Percentiles rank a stretch among this genome's conserved stretches.
Evolutionary conservation across 1,140 invertebrate genomes (phyloP).

Genomic region (Eriosoma lanigerum): DNA sequence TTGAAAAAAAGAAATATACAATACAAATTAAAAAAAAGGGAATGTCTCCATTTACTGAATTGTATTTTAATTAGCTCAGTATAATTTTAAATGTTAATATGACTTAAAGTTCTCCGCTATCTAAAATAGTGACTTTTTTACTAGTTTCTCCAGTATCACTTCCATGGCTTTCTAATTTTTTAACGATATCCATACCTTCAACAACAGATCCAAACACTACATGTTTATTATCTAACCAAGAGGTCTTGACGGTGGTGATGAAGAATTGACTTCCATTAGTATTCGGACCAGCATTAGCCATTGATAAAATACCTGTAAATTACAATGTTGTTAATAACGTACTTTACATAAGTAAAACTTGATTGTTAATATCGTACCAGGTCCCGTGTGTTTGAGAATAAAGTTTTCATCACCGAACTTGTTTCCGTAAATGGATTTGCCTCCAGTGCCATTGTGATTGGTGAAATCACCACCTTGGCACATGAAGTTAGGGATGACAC

Average conservation of each 20-base stretch:
- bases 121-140: constrained; percentile 78
- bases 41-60: constrained; percentile 22
- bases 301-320: constrained; percentile 73
- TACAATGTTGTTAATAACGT: not conserved
- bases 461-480: constrained; percentile 96
- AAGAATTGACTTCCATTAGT: constrained; percentile 99
- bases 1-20: not conserved
- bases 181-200: constrained; percentile 95
- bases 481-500: constrained; percentile 98
- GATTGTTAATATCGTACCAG: constrained; percentile 62
- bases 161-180: constrained; percentile 79
- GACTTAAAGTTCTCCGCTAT: constrained; percentile 74
- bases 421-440: constrained; percentile 92
- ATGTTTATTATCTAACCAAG: constrained; percentile 93
- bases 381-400: constrained; percentile 85
- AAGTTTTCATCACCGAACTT: constrained; percentile 98
- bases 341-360: not conserved
- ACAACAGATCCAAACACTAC: constrained; percentile 95
- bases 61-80: not conserved
- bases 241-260: constrained; percentile 91
- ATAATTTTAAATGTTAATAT: not conserved
- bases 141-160: constrained; percentile 83
- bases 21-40: constrained; percentile 3
- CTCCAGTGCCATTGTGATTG: constrained; percentile 92
- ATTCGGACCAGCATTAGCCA: constrained; percentile 98